Base-by-base conservation (phyloP, 1,140 invertebrate species). In the Bradysia coprophila region DNA sequence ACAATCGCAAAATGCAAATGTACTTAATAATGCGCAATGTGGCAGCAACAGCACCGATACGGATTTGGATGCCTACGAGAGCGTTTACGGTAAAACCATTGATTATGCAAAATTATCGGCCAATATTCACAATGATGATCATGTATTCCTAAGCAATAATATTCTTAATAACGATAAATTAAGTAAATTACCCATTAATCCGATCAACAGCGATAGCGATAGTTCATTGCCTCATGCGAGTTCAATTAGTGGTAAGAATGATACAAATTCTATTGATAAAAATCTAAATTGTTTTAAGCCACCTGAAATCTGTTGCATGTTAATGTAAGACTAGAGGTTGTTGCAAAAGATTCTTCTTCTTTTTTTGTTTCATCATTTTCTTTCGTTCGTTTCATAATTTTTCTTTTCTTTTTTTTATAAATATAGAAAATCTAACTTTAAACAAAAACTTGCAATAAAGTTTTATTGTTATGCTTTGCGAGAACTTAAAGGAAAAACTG, bases 71-170 rank as follows among this genome's bases (percentile, higher is more conserved):
- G 8, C 31, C 3, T 43, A 43, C 19, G 32, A 43, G 9, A 43
- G 41, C 19, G 8, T 43, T 18, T 43, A 43, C 18, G 41, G 41
- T n/a, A 36, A 18, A 16, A 43, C 19, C 15, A 43, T 43, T 13
- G 20, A 43, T 37, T 43, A 43, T 37, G 22, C 32, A n/a, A 21
- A 37, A n/a, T 28, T 43, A 37, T 18, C 37, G 24, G 10, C 41
- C 6, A n/a, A n/a, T n/a, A n/a, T n/a, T n/a, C n/a, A n/a, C n/a
- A n/a, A n/a, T n/a, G 31, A 37, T 37, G 15, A 43, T 22, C 15
- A 37, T 21, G 41, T 31, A 34, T 34, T 43, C 16, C 33, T 43
- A 36, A 36, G 41, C 33, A 43, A 37, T 43, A 43, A 43, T 43
- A 43, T 43, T 6, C n/a, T 43, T 21, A 19, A 16, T 37, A 36